Percentiles rank a stretch among this genome's conserved stretches.
These are phyloP conservation scores for Mus spicilegus DNA, from an alignment of 2,113 vertebrate genomes.

Conservation along the genomic window DNA sequence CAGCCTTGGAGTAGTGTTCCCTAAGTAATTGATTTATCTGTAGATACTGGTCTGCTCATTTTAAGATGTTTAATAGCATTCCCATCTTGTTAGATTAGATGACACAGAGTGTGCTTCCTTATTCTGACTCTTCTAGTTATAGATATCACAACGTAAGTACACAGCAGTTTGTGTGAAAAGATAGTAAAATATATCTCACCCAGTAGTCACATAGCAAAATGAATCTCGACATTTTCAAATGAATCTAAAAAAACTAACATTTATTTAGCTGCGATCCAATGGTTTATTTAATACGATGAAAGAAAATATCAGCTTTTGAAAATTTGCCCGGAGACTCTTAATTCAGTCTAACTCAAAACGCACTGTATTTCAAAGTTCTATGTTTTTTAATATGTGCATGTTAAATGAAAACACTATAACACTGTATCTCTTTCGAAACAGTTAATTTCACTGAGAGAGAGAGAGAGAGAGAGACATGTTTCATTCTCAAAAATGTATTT, in stretches of 20 bases:
- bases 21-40: not conserved
- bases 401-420: not conserved
- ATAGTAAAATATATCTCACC: not conserved
- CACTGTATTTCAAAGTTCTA: not conserved
- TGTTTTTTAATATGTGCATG: not conserved
- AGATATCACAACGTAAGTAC: not conserved
- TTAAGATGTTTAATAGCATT: not conserved
- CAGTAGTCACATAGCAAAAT: not conserved
- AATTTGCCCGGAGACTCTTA: not conserved
- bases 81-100: not conserved
- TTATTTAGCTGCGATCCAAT: not conserved
- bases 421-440: not conserved
- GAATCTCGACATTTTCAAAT: not conserved
- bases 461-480: not conserved
- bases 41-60: not conserved
- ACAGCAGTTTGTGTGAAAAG: not conserved
- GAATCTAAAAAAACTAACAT: not conserved
- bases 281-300: not conserved
- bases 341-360: not conserved
- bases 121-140: not conserved
- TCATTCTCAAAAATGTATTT: conserved; percentile 8
- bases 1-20: not conserved
- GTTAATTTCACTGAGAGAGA: not conserved
- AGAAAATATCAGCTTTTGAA: not conserved
- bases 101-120: not conserved